These are phyloP conservation scores for Sebastes oblongus DNA, from an alignment of 2,797 vertebrate genomes.

Conservation along the genomic window DNA sequence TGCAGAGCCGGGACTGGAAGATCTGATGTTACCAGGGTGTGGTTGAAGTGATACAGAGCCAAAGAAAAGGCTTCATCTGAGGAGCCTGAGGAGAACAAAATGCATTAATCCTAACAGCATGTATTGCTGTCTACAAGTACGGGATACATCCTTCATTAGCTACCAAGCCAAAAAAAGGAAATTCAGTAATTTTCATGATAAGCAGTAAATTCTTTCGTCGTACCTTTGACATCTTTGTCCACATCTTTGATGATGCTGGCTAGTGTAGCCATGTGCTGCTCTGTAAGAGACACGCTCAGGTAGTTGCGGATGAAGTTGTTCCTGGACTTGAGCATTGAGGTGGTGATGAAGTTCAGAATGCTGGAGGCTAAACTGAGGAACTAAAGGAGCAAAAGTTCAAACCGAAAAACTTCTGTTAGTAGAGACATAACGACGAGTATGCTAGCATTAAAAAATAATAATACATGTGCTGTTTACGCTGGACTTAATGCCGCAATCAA, in stretches of 20 bases:
- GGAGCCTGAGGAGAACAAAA: constrained; percentile 79
- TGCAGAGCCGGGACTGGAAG: constrained; percentile 95
- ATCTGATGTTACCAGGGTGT: constrained; percentile 96
- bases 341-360: constrained; percentile 97
- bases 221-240: constrained; percentile 98
- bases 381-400: constrained; percentile 70
- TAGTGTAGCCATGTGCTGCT: constrained; percentile 97
- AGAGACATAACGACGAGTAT: neutral
- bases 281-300: constrained; percentile 94
- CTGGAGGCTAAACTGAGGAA: constrained; percentile 96
- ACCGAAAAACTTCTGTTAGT: too few relatives aligned
- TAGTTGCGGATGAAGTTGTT: constrained; percentile 99
- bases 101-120: neutral
- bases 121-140: neutral
- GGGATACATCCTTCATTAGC: neutral
- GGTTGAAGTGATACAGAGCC: constrained; percentile 97
- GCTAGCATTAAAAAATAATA: neutral
- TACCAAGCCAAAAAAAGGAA: neutral
- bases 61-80: constrained; percentile 97
- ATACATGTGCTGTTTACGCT: neutral
- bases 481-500: neutral
- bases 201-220: accelerated
- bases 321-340: constrained; percentile 96
- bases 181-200: neutral
- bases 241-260: constrained; percentile 99